phyloP scores from a whole-genome alignment of 2,797 vertebrate species.

The Peromyscus attwateri region DNA sequence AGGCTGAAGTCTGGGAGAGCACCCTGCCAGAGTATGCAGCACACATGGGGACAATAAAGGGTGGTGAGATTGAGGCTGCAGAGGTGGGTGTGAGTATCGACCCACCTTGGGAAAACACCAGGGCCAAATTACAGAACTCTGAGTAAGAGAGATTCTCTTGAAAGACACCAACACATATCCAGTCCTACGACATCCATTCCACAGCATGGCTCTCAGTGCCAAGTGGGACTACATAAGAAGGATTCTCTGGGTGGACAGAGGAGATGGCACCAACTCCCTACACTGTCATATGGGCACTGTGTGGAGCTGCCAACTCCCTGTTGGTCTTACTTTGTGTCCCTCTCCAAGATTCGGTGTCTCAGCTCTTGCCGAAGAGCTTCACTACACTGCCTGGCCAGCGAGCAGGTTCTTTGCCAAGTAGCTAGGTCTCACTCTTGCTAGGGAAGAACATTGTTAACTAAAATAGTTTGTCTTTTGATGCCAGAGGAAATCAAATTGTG shows the following conservation, averaged over 20 bases:
- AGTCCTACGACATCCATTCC: not conserved
- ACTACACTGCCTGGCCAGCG: constrained; percentile 85
- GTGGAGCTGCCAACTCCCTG: constrained; percentile 79
- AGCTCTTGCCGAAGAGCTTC: constrained; percentile 82
- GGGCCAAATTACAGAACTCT: not conserved
- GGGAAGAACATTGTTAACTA: constrained; percentile 93
- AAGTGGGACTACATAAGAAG: too few relatives aligned
- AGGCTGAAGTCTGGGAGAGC: not conserved
- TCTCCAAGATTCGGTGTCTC: constrained; percentile 77
- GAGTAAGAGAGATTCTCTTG: not conserved
- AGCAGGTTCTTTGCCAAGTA: constrained; percentile 86
- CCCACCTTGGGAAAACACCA: not conserved
- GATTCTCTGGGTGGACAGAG: not conserved
- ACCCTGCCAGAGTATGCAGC: not conserved
- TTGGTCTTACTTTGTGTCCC: constrained; percentile 79
- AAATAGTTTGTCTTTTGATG: constrained; percentile 92
- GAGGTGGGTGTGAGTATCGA: not conserved
- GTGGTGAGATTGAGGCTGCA: not conserved
- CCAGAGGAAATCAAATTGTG: constrained; percentile 93
- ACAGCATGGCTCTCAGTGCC: not conserved
- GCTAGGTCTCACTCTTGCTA: constrained; percentile 87
- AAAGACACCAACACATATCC: not conserved
- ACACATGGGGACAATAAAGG: not conserved
- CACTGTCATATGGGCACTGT: constrained; percentile 67
- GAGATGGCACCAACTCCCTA: constrained; percentile 52